These are phyloP conservation scores for Rhorus exstirpatorius DNA, from an alignment of 2,888 invertebrate genomes.

Conservation along the genomic window DNA sequence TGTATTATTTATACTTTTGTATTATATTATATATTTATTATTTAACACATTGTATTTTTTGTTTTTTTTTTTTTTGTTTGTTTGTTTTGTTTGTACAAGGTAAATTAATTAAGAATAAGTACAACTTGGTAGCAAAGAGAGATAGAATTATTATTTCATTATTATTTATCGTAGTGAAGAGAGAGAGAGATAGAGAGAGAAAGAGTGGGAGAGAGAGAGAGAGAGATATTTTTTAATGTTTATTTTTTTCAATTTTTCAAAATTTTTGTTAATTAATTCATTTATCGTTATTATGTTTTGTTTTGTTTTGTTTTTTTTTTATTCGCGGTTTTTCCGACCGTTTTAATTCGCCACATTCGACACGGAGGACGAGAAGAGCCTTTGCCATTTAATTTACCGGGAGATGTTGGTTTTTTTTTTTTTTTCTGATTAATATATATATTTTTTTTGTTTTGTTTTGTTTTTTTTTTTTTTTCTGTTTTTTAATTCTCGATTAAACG, in stretches of 20 bases:
- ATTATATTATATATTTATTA: conserved; percentile 84
- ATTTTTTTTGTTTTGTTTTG: conserved; percentile 32
- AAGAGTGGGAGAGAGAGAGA: conserved; percentile 60
- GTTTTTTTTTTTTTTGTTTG: no score
- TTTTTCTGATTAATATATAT: conserved; percentile 27
- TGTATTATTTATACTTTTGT: conserved; percentile 82
- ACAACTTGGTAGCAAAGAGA: conserved; percentile 87
- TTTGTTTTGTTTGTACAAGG: conserved; percentile 84
- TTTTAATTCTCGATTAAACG: conserved; percentile 34
- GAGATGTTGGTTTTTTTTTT: conserved; percentile 42
- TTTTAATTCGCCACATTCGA: conserved; percentile 62
- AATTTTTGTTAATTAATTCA: conserved; percentile 63
- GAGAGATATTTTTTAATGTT: conserved; percentile 54
- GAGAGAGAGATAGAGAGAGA: conserved; percentile 76
- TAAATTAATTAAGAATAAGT: conserved; percentile 87
- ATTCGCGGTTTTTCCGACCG: conserved; percentile 67
- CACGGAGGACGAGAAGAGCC: conserved; percentile 69
- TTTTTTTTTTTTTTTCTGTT: conserved; percentile 50
- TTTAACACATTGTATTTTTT: no score
- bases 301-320: conserved; percentile 56
- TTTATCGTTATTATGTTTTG: conserved; percentile 66
- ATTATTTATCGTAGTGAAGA: conserved; percentile 84
- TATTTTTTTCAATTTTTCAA: conserved; percentile 55
- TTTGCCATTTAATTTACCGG: conserved; percentile 65
- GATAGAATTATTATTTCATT: conserved; percentile 85